phyloP scores from a whole-genome alignment of 1,140 invertebrate species.

The Grapholita molesta region DNA sequence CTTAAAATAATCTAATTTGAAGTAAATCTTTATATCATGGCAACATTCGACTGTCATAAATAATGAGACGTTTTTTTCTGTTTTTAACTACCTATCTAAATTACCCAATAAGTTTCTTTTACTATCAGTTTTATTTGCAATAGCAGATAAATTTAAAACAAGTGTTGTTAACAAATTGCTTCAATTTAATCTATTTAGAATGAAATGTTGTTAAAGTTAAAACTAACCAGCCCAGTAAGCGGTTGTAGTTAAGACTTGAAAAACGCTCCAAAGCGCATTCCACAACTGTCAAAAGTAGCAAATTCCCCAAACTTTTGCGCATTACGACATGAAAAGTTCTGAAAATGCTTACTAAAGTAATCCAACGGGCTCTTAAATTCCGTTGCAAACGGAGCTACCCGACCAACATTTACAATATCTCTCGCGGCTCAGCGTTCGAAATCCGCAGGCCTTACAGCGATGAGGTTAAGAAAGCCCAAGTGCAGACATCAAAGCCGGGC shows the following conservation, averaged over 20 bases:
- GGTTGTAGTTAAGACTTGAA: not conserved
- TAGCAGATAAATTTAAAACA: too few species aligned
- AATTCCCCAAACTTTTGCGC: not conserved
- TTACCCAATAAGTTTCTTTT: too few species aligned
- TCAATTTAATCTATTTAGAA: too few species aligned
- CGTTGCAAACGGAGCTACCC: conserved; percentile 65
- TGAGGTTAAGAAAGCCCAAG: conserved; percentile 63
- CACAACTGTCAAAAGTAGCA: not conserved
- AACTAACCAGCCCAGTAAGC: too few species aligned
- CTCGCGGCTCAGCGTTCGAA: conserved; percentile 55
- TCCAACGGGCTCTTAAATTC: conserved; percentile 67
- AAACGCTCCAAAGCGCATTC: not conserved
- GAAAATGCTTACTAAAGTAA: conserved; percentile 72
- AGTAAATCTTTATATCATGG: not conserved
- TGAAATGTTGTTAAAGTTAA: too few species aligned
- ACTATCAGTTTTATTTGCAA: too few species aligned
- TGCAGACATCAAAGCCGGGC: conserved; percentile 45
- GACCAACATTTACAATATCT: conserved; percentile 69
- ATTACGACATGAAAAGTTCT: not conserved
- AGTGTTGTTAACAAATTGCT: too few species aligned
- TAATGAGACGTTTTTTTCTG: not conserved
- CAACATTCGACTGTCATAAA: not conserved
- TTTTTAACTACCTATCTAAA: not conserved
- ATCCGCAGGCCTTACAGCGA: conserved; percentile 63
- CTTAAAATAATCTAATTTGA: too few species aligned